phyloP scores from a whole-genome alignment of 2,113 vertebrate genomes.

The Leptobrachium ailaonicum region DNA sequence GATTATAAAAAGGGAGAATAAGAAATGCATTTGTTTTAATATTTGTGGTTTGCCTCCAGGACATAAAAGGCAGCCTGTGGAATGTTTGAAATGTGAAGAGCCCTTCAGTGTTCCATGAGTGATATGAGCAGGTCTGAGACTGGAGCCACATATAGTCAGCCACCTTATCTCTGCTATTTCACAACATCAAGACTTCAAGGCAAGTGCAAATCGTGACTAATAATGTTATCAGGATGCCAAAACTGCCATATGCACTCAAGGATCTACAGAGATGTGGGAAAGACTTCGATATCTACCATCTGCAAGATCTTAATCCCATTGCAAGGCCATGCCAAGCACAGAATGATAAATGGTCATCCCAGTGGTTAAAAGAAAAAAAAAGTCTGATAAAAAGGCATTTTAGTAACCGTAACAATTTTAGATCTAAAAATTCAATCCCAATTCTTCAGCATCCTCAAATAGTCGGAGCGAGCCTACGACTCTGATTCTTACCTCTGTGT shows the following conservation, averaged over 20 bases:
- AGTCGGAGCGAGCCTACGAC: too few species aligned
- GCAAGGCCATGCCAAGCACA: too few species aligned
- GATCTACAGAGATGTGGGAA: too few species aligned
- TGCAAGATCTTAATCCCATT: too few species aligned
- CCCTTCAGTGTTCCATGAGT: neutral
- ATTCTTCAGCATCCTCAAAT: too few species aligned
- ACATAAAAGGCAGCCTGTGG: slow-evolving; percentile 7
- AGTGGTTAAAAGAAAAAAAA: too few species aligned
- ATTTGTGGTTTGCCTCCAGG: neutral
- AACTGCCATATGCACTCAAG: neutral
- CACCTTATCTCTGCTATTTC: slow-evolving; percentile 31
- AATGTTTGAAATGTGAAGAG: slow-evolving; percentile 41
- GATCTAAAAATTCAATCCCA: too few species aligned
- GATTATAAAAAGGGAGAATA: neutral
- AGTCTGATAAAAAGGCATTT: too few species aligned
- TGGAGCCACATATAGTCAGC: neutral
- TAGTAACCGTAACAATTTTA: too few species aligned
- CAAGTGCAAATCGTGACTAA: slow-evolving; percentile 19
- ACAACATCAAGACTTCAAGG: slow-evolving; percentile 25
- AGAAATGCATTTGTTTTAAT: neutral
- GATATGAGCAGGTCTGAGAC: slow-evolving; percentile 12
- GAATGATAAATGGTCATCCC: too few species aligned
- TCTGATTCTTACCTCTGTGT: too few species aligned
- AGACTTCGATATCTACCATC: too few species aligned
- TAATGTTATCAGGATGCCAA: slow-evolving; percentile 2